Evolutionary conservation across 2,888 invertebrate species (phyloP).

Genomic region (Philaethria dido): DNA sequence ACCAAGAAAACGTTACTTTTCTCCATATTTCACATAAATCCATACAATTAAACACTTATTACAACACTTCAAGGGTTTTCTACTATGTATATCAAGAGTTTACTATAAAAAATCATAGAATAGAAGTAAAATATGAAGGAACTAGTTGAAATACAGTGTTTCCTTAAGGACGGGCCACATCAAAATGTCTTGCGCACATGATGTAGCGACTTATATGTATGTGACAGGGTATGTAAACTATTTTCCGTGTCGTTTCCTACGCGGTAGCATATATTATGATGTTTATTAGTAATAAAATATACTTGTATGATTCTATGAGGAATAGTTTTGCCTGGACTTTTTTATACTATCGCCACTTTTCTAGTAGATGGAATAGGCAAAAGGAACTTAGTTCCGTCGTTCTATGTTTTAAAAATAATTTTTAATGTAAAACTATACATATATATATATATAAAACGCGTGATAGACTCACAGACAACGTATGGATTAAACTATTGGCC

Average conservation of each 20-base stretch:
- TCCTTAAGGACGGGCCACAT: slow-evolving; percentile 18
- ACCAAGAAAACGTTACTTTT: slow-evolving; percentile 42
- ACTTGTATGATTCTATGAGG: not conserved
- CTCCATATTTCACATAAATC: slow-evolving; percentile 30
- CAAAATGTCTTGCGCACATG: slow-evolving; percentile 12
- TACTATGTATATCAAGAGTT: not conserved
- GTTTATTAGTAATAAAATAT: slow-evolving; percentile 3
- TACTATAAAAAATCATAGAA: not conserved
- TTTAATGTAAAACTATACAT: too few species aligned
- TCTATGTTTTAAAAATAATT: too few species aligned
- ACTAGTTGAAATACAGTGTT: not conserved
- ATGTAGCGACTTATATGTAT: slow-evolving; percentile 33
- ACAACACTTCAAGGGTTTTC: not conserved
- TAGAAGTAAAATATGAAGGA: too few species aligned
- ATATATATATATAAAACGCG: too few species aligned
- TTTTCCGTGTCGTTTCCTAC: slow-evolving; percentile 24
- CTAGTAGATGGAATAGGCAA: too few species aligned
- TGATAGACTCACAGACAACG: too few species aligned
- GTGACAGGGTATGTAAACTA: slow-evolving; percentile 21
- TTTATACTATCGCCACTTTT: too few species aligned
- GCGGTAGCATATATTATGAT: slow-evolving; percentile 3
- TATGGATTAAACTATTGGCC: too few species aligned
- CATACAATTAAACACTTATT: too few species aligned
- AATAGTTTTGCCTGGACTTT: not conserved
- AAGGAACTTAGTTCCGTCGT: too few species aligned